Conservation (phyloP, 1,140 invertebrate species). For the Drosophila carrolli region DNA sequence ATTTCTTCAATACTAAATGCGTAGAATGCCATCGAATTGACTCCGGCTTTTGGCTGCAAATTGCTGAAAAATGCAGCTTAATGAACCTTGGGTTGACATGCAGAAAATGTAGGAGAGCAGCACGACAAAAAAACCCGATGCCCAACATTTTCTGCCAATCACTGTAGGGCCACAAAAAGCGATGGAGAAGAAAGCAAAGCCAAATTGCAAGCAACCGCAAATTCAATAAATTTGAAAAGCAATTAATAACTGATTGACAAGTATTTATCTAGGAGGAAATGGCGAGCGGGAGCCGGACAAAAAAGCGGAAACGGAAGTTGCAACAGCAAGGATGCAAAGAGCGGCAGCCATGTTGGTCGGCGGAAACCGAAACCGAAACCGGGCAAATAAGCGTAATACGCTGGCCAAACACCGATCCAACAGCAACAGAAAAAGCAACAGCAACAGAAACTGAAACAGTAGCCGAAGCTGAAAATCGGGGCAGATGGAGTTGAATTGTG, state of each 20-base stretch:
- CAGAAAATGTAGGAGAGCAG: slow-evolving; percentile 1
- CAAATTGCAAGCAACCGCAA: slow-evolving; percentile 61
- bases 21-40: slow-evolving; percentile 31
- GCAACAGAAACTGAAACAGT: background rate
- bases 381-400: slow-evolving; percentile 64
- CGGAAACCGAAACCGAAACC: slow-evolving; percentile 51
- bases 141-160: slow-evolving; percentile 55
- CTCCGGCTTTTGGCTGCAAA: slow-evolving; percentile 28
- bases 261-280: slow-evolving; percentile 74
- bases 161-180: slow-evolving; percentile 11
- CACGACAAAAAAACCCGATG: slow-evolving; percentile 18
- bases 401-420: slow-evolving; percentile 49
- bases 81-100: slow-evolving; percentile 47
- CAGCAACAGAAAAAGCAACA: slow-evolving; percentile 23
- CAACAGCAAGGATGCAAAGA: slow-evolving; percentile 42
- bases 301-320: slow-evolving; percentile 30
- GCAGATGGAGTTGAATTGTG: background rate
- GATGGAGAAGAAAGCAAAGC: slow-evolving; percentile 39
- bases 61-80: slow-evolving; percentile 54
- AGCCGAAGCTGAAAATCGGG: background rate
- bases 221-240: slow-evolving; percentile 83
- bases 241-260: slow-evolving; percentile 84
- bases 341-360: slow-evolving; percentile 22
- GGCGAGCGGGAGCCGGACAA: slow-evolving; percentile 37
- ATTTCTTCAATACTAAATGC: slow-evolving; percentile 24